Conservation (phyloP, 2,888 invertebrate genomes). For the Drosophila quinaria region DNA sequence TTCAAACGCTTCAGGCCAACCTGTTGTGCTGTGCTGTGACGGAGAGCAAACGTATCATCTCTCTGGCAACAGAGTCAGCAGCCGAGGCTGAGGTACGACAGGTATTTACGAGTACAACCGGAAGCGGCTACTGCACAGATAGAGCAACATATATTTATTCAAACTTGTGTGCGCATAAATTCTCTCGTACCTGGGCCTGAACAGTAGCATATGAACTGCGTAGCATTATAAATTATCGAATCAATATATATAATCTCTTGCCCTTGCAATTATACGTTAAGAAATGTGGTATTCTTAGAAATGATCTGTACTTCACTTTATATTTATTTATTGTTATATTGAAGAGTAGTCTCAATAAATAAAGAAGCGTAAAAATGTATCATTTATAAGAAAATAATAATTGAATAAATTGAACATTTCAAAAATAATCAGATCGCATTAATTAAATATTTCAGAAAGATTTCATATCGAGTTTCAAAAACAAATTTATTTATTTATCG, state of each 20-base stretch:
- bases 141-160: slow-evolving; percentile 15
- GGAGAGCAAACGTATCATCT: neutral
- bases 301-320: neutral
- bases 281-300: neutral
- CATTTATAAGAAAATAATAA: too few relatives aligned
- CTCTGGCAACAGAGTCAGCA: neutral
- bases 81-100: slow-evolving; percentile 11
- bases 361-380: too few relatives aligned
- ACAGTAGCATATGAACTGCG: slow-evolving; percentile 14
- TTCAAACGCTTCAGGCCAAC: slow-evolving; percentile 23
- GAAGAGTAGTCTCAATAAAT: too few relatives aligned
- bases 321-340: too few relatives aligned
- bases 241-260: slow-evolving; percentile 1
- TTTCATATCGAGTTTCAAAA: too few relatives aligned
- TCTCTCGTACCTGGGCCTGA: slow-evolving; percentile 12
- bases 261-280: neutral
- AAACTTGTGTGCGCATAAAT: slow-evolving; percentile 21
- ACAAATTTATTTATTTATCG: too few relatives aligned
- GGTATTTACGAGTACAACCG: slow-evolving; percentile 20
- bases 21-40: slow-evolving; percentile 21
- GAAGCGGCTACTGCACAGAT: slow-evolving; percentile 22
- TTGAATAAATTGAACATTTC: too few relatives aligned
- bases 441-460: too few relatives aligned
- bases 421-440: too few relatives aligned
- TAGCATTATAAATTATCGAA: slow-evolving; percentile 7